phyloP scores from a whole-genome alignment of 1,140 invertebrate species.

The Elysia chlorotica region DNA sequence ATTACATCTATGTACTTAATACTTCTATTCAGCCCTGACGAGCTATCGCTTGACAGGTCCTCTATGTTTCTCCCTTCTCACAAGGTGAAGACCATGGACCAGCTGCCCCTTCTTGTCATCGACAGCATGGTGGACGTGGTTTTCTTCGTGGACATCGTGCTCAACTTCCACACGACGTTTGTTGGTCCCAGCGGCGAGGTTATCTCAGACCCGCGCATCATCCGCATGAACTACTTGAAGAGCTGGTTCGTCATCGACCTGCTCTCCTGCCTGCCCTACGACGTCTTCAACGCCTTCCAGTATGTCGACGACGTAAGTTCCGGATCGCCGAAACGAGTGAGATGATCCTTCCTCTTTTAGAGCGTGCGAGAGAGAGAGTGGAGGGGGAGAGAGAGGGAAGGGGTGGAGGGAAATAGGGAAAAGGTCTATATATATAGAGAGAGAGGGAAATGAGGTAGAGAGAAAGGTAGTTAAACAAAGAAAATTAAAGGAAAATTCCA shows the following conservation, averaged over 20 bases:
- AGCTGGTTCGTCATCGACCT: constrained; percentile 99
- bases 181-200: constrained; percentile 94
- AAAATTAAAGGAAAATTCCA: too few relatives aligned
- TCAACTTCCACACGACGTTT: constrained; percentile 99
- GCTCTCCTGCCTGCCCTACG: constrained; percentile 98
- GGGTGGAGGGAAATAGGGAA: too few relatives aligned
- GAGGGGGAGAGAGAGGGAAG: too few relatives aligned
- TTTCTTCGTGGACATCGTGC: constrained; percentile 99
- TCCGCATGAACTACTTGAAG: constrained; percentile 90
- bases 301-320: constrained; percentile 94
- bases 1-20: too few relatives aligned
- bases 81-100: constrained; percentile 92
- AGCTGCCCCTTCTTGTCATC: constrained; percentile 86
- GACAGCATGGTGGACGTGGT: constrained; percentile 98
- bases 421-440: too few relatives aligned
- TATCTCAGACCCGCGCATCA: constrained; percentile 57
- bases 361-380: too few relatives aligned
- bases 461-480: too few relatives aligned
- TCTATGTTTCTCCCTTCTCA: neutral
- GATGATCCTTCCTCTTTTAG: too few relatives aligned
- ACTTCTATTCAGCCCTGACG: too few relatives aligned
- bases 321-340: too few relatives aligned
- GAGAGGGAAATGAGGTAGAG: too few relatives aligned
- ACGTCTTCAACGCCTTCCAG: constrained; percentile 99
- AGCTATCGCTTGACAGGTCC: too few relatives aligned